Base-by-base conservation (phyloP, 2,797 vertebrate genomes). In the Takifugu rubripes region DNA sequence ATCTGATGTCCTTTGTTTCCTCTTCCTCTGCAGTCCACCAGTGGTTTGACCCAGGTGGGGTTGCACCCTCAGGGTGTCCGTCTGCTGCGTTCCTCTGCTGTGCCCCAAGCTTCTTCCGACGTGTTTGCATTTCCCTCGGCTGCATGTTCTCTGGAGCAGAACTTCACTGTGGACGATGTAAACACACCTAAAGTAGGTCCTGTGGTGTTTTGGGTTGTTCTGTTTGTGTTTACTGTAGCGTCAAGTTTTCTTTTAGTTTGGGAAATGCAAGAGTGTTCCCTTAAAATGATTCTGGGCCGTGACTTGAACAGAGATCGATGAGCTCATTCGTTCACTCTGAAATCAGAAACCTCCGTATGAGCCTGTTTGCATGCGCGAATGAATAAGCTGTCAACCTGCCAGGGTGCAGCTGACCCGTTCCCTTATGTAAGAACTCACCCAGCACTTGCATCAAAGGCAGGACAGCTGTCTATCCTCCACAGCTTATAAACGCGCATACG, bases 161-260 rank as follows among this genome's bases (percentile, higher is more conserved):
- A 90, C 0, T 94, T 98, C 71, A 94, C 96, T 92, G 94, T 94
- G 51, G 96, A 98, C 71, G 96, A 98, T 11, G 90, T 99, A 1
- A 93, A 89, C 73, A 98, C 94, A 0, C 97, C 97, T 66, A 95
- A 96, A 93, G 97, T 98, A 92, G 64, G 91, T 89, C 43, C 68
- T 71, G 24, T 9, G 25, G 25, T 42, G 50, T 29, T 29, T 29
- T 29, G 27, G 27, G 15, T 50, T 46, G 49, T 15, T 44, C 12
- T 58, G 14, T 31, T 14, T 47, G 26, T 52, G 50, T 60, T 51
- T 1, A 5, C 61, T 7, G 27, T 29, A 4, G 27, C 27, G 7
- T 29, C 27, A 29, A 29, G 27, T 29, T 29, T 29, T 29, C 7
- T 29, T 7, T 21, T 21, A 52, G 42, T 16, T 77, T 68, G 68